Evolutionary conservation across 2,113 vertebrate genomes (phyloP).

Genomic region (Triplophysa rosa): DNA sequence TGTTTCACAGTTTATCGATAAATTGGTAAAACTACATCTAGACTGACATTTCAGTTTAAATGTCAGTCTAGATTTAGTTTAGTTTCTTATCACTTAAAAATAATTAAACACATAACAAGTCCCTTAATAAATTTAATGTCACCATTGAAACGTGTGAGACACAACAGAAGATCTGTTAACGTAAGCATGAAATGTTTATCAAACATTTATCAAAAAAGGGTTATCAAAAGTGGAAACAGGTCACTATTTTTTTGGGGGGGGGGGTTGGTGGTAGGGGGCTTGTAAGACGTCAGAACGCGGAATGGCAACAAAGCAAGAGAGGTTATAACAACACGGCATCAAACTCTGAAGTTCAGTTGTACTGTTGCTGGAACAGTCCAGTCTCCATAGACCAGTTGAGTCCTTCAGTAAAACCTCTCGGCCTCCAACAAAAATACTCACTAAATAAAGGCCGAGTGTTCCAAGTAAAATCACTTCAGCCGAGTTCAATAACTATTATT

Average conservation of each 20-base stretch:
- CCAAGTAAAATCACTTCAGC: constrained; percentile 80
- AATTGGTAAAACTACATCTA: no score
- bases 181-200: constrained; percentile 2
- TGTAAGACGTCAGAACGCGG: constrained; percentile 34
- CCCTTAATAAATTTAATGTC: no score
- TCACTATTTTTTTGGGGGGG: constrained; percentile 41
- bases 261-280: neutral
- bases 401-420: constrained; percentile 70
- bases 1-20: no score
- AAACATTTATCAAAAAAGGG: no score
- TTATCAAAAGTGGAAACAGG: constrained; percentile 19
- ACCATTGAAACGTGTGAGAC: neutral
- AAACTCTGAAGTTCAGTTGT: constrained; percentile 71
- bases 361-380: constrained; percentile 72
- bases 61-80: no score
- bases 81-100: no score
- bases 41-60: no score
- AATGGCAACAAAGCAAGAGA: constrained; percentile 57
- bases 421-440: constrained; percentile 79
- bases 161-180: constrained; percentile 8
- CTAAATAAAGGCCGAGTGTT: constrained; percentile 76
- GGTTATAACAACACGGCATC: constrained; percentile 73
- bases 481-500: constrained; percentile 75
- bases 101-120: no score
- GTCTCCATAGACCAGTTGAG: constrained; percentile 72